Percentiles rank a stretch among this genome's conserved stretches.
phyloP scores from a whole-genome alignment of 2,888 invertebrate species.

The Anthophora plumipes region DNA sequence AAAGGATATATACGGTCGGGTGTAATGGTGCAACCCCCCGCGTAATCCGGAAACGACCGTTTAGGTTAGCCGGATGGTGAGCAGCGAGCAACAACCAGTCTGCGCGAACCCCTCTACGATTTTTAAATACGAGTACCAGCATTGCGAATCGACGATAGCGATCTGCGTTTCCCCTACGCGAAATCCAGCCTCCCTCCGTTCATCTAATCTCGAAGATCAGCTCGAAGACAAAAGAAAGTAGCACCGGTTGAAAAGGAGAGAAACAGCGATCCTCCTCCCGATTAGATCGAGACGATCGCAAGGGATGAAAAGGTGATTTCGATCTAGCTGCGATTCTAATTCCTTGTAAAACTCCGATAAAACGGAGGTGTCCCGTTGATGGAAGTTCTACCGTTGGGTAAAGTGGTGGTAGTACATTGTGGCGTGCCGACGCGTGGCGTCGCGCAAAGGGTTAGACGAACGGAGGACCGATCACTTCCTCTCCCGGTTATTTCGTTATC shows the following conservation, averaged over 20 bases:
- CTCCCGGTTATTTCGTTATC: constrained; percentile 45
- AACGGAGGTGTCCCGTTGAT: too few relatives aligned
- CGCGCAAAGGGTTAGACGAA: constrained; percentile 24
- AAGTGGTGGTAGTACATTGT: not conserved
- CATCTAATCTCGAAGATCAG: constrained; percentile 70
- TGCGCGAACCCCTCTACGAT: constrained; percentile 61
- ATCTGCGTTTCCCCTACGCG: constrained; percentile 71
- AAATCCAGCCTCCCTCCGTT: constrained; percentile 40
- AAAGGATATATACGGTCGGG: not conserved
- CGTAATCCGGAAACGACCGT: constrained; percentile 79
- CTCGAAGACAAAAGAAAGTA: constrained; percentile 62
- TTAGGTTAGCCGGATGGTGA: constrained; percentile 61
- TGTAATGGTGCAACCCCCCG: constrained; percentile 26
- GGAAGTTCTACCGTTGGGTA: too few relatives aligned
- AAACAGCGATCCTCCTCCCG: constrained; percentile 48
- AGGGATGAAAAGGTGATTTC: constrained; percentile 61
- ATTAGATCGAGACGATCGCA: constrained; percentile 56
- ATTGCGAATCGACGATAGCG: constrained; percentile 77
- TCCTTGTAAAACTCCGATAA: too few relatives aligned
- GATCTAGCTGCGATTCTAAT: too few relatives aligned
- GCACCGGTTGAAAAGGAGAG: constrained; percentile 15
- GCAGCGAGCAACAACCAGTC: constrained; percentile 48
- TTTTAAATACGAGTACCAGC: constrained; percentile 69
- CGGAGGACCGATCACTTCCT: not conserved
- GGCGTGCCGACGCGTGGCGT: constrained; percentile 23